Evolutionary conservation across 2,113 vertebrate species (phyloP).

Genomic region (Marmota flaviventris): DNA sequence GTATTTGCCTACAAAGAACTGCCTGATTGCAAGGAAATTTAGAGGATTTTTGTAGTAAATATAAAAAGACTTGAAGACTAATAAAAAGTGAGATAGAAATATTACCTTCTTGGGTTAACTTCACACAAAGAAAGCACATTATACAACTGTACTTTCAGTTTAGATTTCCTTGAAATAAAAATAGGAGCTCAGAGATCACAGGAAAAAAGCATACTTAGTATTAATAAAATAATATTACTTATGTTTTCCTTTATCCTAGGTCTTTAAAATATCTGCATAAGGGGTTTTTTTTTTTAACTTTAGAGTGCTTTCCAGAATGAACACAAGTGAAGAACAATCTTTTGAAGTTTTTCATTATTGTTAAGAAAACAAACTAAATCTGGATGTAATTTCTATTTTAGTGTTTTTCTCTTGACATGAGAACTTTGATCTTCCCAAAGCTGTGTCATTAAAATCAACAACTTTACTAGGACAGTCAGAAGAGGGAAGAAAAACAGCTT

Average conservation of each 20-base stretch:
- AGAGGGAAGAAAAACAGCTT: constrained; percentile 10
- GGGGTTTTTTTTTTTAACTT: not conserved
- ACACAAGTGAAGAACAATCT: constrained; percentile 40
- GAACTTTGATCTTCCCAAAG: constrained; percentile 36
- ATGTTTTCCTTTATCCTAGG: constrained; percentile 9
- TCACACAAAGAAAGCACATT: not conserved
- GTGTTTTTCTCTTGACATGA: constrained; percentile 4
- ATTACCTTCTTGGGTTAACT: constrained; percentile 38
- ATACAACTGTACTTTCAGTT: constrained; percentile 36
- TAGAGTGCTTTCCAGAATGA: constrained; percentile 55
- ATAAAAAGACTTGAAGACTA: constrained; percentile 39
- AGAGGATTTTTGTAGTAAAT: not conserved
- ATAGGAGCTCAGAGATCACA: constrained; percentile 17
- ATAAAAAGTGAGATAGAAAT: not conserved
- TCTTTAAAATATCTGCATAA: constrained; percentile 55
- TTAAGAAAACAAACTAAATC: constrained; percentile 62
- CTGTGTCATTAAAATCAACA: constrained; percentile 3
- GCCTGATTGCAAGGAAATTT: constrained; percentile 10
- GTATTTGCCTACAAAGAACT: constrained; percentile 10
- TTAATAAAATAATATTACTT: constrained; percentile 16
- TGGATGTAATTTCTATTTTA: constrained; percentile 55
- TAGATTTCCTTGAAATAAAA: constrained; percentile 59
- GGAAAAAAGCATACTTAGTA: constrained; percentile 24
- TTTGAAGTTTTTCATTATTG: constrained; percentile 55
- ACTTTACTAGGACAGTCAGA: constrained; percentile 34